Base-by-base conservation (phyloP, 92 coral and sea anemone species). In the Porites lobata region DNA sequence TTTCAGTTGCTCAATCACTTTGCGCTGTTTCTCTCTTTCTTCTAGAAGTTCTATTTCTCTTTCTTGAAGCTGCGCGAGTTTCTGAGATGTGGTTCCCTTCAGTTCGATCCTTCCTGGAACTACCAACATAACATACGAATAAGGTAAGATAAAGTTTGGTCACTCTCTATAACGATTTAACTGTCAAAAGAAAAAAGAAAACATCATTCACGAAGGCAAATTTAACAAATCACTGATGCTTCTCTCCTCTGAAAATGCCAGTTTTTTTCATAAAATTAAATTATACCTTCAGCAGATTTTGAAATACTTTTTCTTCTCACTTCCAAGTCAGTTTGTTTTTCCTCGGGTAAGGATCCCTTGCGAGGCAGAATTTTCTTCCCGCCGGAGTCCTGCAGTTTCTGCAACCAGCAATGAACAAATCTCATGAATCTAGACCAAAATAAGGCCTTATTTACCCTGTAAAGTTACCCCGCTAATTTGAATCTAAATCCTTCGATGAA, bases 1-100 rank as follows among this genome's bases (percentile, higher is more conserved):
- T 86, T 97, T 97, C 78, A 97, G 92, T 76, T 92, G 81, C 72
- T 95, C 98, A 53, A 97, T 96, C 10, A 89, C 85, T 15, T 93
- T 83, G 9, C 96, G 83, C 72, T 90, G 98, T 83, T 95, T 97
- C 26, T 88, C 89, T 43, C 80, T 90, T 72, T 95, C 96, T 71
- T 95, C 94, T 51, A 88, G 82, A 9, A 95, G 90, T 62, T 93
- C 96, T 8, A 76, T 83, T 85, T 93, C 94, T 71, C 89, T 88
- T 20, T 90, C 93, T 62, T 91, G 92, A 26, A 89, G 91, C 26
- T 89, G 94, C 43, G 89, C 69, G 18, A 84, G 91, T 82, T 90
- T 93, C 70, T 90, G 95, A 20, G 91, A 87, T 24, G 91, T 68
- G 10, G 90, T 87, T 8, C 94, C 94, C 20, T 62, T 89, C 29